Conservation (phyloP, 2,113 vertebrate genomes). For the Ictidomys tridecemlineatus region DNA sequence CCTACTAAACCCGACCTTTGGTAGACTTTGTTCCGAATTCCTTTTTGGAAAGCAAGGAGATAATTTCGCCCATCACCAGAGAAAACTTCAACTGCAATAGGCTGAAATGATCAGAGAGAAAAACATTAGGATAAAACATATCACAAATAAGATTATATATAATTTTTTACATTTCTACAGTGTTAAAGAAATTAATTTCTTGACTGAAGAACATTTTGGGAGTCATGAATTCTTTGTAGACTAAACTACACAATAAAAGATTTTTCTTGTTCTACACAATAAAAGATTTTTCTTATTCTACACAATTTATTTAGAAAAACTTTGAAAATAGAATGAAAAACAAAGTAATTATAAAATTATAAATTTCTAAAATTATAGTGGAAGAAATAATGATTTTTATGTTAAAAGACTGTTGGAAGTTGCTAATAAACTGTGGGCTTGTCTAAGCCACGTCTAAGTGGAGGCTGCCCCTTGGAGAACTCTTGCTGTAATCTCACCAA, state of each 20-base stretch:
- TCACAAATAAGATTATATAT: not conserved
- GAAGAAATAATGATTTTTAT: slow-evolving; percentile 12
- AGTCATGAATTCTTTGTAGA: not conserved
- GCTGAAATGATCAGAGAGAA: slow-evolving; percentile 86
- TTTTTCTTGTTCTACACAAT: not conserved
- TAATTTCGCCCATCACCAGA: slow-evolving; percentile 99
- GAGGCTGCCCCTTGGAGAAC: no score
- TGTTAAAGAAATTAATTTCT: not conserved
- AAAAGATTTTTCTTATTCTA: not conserved
- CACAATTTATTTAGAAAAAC: slow-evolving; percentile 21
- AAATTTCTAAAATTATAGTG: not conserved
- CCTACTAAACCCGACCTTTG: slow-evolving; percentile 91
- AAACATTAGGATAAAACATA: not conserved
- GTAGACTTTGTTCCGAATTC: slow-evolving; percentile 99
- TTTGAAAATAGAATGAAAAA: slow-evolving; percentile 13
- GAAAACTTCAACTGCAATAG: slow-evolving; percentile 98
- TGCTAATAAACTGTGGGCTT: no score
- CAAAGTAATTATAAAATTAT: not conserved
- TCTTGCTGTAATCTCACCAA: no score
- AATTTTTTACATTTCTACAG: not conserved
- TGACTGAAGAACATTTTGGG: not conserved
- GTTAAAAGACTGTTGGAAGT: not conserved
- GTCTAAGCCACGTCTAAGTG: no score
- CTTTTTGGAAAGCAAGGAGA: slow-evolving; percentile 97
- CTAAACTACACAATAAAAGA: slow-evolving; percentile 32